phyloP scores from a whole-genome alignment of 2,888 invertebrate species.

The Strigamia transsilvanica region DNA sequence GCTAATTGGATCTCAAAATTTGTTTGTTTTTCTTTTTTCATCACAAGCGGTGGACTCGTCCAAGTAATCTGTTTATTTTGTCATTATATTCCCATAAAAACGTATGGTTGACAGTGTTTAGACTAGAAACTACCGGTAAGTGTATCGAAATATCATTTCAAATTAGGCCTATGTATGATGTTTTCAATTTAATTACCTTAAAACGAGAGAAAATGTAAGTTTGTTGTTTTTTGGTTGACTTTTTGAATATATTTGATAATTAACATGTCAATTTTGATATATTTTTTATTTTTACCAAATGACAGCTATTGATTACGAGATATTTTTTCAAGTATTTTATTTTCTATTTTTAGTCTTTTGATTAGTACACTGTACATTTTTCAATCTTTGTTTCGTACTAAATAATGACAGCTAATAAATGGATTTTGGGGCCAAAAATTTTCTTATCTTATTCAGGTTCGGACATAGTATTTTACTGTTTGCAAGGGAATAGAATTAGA shows the following conservation, averaged over 20 bases:
- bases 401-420: constrained; percentile 47
- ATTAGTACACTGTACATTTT: not conserved
- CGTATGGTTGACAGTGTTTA: constrained; percentile 20
- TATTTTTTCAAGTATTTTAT: constrained; percentile 13
- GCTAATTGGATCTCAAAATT: not conserved
- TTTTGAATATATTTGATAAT: not conserved
- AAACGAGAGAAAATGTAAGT: not conserved
- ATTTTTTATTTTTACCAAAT: not conserved
- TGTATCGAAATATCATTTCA: not conserved
- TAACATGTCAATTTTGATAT: not conserved
- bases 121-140: not conserved
- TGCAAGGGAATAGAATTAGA: not conserved
- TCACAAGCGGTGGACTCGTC: not conserved
- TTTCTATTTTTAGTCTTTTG: not conserved
- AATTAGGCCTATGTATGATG: constrained; percentile 11
- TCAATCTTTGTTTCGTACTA: not conserved
- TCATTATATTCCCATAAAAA: constrained; percentile 3
- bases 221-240: not conserved
- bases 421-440: constrained; percentile 44
- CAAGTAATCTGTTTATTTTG: constrained; percentile 24
- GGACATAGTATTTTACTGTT: constrained; percentile 35
- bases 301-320: not conserved
- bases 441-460: constrained; percentile 49
- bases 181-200: not conserved
- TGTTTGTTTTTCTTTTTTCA: not conserved